phyloP scores from a whole-genome alignment of 2,797 vertebrate genomes.

The Pagetopsis macropterus region DNA sequence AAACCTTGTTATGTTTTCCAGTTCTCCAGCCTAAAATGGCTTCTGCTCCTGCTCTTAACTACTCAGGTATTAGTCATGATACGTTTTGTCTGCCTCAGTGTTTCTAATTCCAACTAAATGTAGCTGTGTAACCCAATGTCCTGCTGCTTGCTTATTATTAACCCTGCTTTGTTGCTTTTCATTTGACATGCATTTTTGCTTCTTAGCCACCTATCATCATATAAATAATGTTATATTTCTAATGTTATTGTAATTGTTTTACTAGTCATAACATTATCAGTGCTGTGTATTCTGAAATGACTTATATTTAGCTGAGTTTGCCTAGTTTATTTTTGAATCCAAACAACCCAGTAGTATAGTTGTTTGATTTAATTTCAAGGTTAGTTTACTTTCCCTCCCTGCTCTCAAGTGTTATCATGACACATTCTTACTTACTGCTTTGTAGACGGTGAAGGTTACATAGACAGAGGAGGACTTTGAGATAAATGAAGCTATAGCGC shows the following conservation, averaged over 20 bases:
- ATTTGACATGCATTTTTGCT: slow-evolving; percentile 11
- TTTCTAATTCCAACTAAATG: slow-evolving; percentile 21
- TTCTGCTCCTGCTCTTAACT: slow-evolving; percentile 90
- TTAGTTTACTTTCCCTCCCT: slow-evolving; percentile 25
- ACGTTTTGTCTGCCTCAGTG: slow-evolving; percentile 38
- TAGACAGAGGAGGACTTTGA: not conserved
- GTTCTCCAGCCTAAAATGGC: slow-evolving; percentile 94
- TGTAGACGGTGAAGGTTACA: slow-evolving; percentile 18
- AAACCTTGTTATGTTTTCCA: slow-evolving; percentile 83
- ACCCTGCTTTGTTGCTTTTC: slow-evolving; percentile 29
- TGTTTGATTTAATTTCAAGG: not conserved
- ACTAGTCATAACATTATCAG: slow-evolving; percentile 5
- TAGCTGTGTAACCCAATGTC: slow-evolving; percentile 47
- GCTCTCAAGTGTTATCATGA: slow-evolving; percentile 8
- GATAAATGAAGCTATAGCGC: slow-evolving; percentile 43
- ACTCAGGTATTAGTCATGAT: slow-evolving; percentile 87
- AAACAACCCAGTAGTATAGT: not conserved
- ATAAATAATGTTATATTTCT: not conserved
- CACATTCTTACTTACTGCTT: slow-evolving; percentile 19
- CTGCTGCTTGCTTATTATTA: slow-evolving; percentile 58
- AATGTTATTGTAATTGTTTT: slow-evolving; percentile 21
- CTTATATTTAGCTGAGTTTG: not conserved
- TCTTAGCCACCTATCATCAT: not conserved
- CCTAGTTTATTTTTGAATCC: not conserved
- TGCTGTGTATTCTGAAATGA: not conserved